Evolutionary conservation across 1,140 invertebrate species (phyloP), one percentile per base, ranked within the genome.

Genomic region (Drosophila willistoni): DNA sequence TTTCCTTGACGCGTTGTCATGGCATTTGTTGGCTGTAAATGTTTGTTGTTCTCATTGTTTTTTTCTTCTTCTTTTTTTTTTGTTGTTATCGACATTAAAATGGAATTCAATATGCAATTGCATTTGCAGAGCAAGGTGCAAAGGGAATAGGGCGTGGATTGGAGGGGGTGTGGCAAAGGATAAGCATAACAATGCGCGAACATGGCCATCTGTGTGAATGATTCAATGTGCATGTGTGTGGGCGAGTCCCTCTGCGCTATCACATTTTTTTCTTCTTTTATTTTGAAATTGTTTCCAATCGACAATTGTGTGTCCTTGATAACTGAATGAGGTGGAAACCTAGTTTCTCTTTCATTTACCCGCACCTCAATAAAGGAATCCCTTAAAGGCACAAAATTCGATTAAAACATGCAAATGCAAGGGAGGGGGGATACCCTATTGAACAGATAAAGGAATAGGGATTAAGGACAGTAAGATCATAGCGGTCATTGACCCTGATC

Each of bases 331-430:
- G 17, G n/a, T 60, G 51, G 61, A 68, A 60, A 70, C 57, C 63
- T 42, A 61, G 54, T 61, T 69, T 74, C 54, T 63, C 64, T 54
- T 68, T 68, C 41, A 17, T 9, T 41, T 13, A 14, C 42, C 42
- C 44, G 22, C 6, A n/a, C 22, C n/a, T 17, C 13, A 17, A 19
- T 33, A 51, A 51, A 51, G 7, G 19, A 29, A 22, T 13, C 41
- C 7, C 7, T 13, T 19, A 22, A 25, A 34, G 57, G 57, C 25
- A 51, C 25, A 42, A 39, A 78, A 75, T 72, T 86, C 76, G 79
- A 86, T 85, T 85, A 86, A 86, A 81, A 67, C 72, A 86, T 86
- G 82, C 78, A 86, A 85, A 81, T 86, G 59, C 7, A 12, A 69
- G 9, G 17, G 13, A 69, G 17, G 44, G 44, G 44, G 9, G 14